These are phyloP conservation scores for Isichthys henryi DNA, from an alignment of 2,113 vertebrate genomes.

Conservation along the genomic window DNA sequence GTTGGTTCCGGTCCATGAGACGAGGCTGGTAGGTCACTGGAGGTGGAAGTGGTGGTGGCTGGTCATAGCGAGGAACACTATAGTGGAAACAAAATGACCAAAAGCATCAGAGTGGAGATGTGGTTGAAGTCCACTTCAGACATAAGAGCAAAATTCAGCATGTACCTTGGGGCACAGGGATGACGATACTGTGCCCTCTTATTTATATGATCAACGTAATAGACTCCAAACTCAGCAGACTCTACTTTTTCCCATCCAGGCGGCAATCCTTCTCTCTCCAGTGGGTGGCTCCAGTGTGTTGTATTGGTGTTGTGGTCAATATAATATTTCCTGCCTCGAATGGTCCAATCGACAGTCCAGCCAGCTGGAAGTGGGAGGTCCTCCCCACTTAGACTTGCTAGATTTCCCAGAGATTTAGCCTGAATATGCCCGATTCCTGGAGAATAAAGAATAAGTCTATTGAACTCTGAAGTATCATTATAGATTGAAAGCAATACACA, in stretches of 20 bases:
- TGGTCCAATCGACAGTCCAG: slow-evolving; percentile 97
- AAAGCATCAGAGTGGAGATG: not conserved
- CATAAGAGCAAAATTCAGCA: not conserved
- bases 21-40: slow-evolving; percentile 86
- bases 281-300: slow-evolving; percentile 96
- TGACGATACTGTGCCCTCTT: slow-evolving; percentile 92
- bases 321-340: slow-evolving; percentile 92
- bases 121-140: not conserved
- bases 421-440: slow-evolving; percentile 86
- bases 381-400: slow-evolving; percentile 79
- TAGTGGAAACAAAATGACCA: not conserved
- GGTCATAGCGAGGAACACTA: slow-evolving; percentile 94
- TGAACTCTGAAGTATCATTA: not conserved
- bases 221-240: slow-evolving; percentile 86
- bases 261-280: slow-evolving; percentile 89
- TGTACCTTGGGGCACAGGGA: slow-evolving; percentile 89
- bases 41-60: slow-evolving; percentile 75
- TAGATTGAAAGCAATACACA: not conserved
- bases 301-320: slow-evolving; percentile 98
- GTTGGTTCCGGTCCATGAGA: slow-evolving; percentile 75
- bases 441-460: slow-evolving; percentile 21
- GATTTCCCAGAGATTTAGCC: slow-evolving; percentile 91
- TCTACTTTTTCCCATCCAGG: slow-evolving; percentile 96
- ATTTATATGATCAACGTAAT: slow-evolving; percentile 95
- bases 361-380: slow-evolving; percentile 86